These are phyloP conservation scores for Vollenhovia emeryi DNA, from an alignment of 1,140 invertebrate genomes.

Conservation along the genomic window DNA sequence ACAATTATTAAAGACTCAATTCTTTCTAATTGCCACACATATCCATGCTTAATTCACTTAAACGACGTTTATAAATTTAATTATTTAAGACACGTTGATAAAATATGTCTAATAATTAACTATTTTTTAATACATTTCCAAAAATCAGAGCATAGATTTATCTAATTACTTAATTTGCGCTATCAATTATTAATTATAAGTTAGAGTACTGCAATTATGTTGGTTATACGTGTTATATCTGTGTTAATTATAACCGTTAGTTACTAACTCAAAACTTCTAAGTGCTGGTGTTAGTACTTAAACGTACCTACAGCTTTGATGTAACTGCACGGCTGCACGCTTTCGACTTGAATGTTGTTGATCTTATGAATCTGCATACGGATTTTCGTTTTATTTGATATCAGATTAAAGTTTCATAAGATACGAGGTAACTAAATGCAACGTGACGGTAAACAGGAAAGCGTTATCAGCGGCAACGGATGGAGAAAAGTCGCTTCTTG, in stretches of 20 bases:
- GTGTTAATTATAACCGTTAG: neutral
- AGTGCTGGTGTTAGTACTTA: neutral
- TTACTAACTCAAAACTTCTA: neutral
- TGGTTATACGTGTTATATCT: neutral
- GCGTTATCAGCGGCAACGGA: neutral
- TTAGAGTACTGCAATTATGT: neutral
- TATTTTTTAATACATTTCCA: neutral
- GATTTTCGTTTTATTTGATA: neutral
- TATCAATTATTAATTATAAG: too few relatives aligned
- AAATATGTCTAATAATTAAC: neutral
- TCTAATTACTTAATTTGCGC: neutral
- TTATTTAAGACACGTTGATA: neutral
- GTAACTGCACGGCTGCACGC: neutral
- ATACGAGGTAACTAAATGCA: neutral
- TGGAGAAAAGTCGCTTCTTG: neutral
- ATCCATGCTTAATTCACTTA: neutral
- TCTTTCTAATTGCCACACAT: neutral
- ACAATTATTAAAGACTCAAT: neutral
- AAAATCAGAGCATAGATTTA: neutral
- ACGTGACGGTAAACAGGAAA: neutral
- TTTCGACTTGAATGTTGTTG: neutral
- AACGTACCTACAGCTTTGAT: neutral
- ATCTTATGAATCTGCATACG: neutral
- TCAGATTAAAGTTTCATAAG: neutral
- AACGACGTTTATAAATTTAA: neutral